Base-by-base conservation (phyloP, 2,113 vertebrate species). In the Lycaon pictus region DNA sequence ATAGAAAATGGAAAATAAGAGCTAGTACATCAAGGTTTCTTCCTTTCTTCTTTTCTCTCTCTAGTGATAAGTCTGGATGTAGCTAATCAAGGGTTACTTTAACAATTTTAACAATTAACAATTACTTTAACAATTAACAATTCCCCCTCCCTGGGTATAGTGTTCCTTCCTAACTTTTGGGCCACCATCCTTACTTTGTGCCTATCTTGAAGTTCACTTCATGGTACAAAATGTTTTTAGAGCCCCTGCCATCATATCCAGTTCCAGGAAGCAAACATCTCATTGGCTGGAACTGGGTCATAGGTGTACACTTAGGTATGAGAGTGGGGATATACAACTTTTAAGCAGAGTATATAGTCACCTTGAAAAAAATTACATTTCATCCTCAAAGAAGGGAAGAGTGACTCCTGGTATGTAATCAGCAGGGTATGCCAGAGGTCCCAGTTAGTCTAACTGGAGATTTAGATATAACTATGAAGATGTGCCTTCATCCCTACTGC, bases 141-240 rank as follows among this genome's bases (percentile, higher is more conserved):
- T 0, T 23, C 7, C 17, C 25, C 60, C 7, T 43, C 55, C 5
- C 1, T 4, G 7, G 29, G 15, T 4, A 17, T 22, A 13, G 5
- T 1, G 2, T 72, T 69, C 60, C 55, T 72, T 96, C 25, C 79
- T 11, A 23, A 67, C 3, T 10, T 88, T 58, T 48, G 8, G 1
- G 35, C 10, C 13, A 11, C n/a, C 32, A 4, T 67, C 29, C 29
- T 93, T 43, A 43, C 5, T 53, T 25, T 9, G 4, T 19, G 11
- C 13, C 11, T 13, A 2, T 15, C 25, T 76, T 35, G 10, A 72
- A 53, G n/a, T 17, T 43, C 1, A 12, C 58, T 15, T 86, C 51
- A 35, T 17, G 19, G 37, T 43, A 60, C 20, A 72, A 80, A 43
- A 17, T 63, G 23, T 22, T 69, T 62, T 12, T n/a, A 51, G 43